phyloP scores from a whole-genome alignment of 1,140 invertebrate genomes.

The Battus philenor region DNA sequence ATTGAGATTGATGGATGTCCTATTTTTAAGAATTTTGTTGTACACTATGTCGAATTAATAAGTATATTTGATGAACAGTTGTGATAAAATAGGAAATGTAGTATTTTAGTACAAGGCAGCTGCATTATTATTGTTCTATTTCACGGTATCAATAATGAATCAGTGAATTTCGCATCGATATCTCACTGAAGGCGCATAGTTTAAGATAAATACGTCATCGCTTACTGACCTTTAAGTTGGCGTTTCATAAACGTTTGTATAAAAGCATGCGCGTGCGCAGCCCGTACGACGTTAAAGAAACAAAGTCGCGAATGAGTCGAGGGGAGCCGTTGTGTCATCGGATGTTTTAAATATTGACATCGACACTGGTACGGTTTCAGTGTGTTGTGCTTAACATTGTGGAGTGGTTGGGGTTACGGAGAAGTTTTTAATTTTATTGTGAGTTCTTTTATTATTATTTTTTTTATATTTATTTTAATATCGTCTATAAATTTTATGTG shows the following conservation, averaged over 20 bases:
- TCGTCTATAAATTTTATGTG: constrained; percentile 16
- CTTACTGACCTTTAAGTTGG: too few species aligned
- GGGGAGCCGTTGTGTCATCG: constrained; percentile 14
- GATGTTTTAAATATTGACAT: constrained; percentile 13
- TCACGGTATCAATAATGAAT: too few species aligned
- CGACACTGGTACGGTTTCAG: constrained; percentile 15
- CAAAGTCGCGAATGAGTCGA: background rate
- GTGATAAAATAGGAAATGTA: too few species aligned
- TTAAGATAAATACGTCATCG: too few species aligned
- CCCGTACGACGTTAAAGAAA: background rate
- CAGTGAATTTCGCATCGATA: too few species aligned
- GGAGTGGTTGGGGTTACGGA: constrained; percentile 18
- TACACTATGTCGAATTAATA: too few species aligned
- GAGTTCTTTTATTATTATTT: constrained; percentile 13
- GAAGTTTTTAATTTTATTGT: constrained; percentile 7
- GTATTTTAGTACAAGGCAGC: too few species aligned
- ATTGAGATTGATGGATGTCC: too few species aligned
- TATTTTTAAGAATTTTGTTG: too few species aligned
- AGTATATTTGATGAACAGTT: too few species aligned
- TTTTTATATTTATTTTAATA: constrained; percentile 8
- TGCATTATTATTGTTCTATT: too few species aligned
- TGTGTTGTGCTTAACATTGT: constrained; percentile 26
- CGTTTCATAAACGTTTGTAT: constrained; percentile 26
- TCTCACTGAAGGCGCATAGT: too few species aligned
- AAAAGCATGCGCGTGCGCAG: constrained; percentile 13